Evolutionary conservation across 2,797 vertebrate genomes (phyloP).

Genomic region (Poeciliopsis turneri): DNA sequence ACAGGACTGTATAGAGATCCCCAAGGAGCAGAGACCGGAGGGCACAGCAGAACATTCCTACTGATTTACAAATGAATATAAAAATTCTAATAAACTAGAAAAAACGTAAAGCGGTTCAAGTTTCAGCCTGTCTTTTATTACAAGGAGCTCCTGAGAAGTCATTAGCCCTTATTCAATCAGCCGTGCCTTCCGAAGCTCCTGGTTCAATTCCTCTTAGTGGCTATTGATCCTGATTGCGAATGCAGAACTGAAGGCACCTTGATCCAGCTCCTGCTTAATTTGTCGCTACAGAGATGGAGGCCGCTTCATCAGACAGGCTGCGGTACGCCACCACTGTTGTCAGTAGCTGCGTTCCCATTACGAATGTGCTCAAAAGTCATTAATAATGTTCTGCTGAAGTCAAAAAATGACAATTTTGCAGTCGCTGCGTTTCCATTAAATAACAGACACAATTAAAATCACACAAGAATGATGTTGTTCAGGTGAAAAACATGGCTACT

Average conservation of each 20-base stretch:
- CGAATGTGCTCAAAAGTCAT: no score
- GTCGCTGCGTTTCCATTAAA: no score
- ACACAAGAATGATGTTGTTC: no score
- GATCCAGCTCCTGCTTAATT: slow-evolving; percentile 76
- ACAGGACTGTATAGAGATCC: background rate
- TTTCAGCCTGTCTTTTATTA: slow-evolving; percentile 30
- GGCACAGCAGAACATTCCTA: background rate
- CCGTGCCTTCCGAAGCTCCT: slow-evolving; percentile 57
- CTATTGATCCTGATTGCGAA: slow-evolving; percentile 76
- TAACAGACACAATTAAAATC: no score
- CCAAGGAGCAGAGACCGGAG: background rate
- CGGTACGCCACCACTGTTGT: slow-evolving; percentile 48
- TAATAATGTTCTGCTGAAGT: no score
- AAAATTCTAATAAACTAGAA: slow-evolving; percentile 2
- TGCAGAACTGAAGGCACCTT: slow-evolving; percentile 75
- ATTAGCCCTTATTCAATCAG: slow-evolving; percentile 71
- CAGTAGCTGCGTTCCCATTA: background rate
- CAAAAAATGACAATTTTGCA: no score
- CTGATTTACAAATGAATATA: background rate
- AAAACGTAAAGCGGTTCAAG: slow-evolving; percentile 26
- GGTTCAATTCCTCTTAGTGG: slow-evolving; percentile 72
- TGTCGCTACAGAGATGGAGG: slow-evolving; percentile 69
- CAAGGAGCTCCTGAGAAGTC: slow-evolving; percentile 48
- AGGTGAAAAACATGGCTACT: no score
- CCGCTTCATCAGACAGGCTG: slow-evolving; percentile 65